These are phyloP conservation scores for Temnothorax longispinosus DNA, from an alignment of 1,140 invertebrate species.

Conservation along the genomic window DNA sequence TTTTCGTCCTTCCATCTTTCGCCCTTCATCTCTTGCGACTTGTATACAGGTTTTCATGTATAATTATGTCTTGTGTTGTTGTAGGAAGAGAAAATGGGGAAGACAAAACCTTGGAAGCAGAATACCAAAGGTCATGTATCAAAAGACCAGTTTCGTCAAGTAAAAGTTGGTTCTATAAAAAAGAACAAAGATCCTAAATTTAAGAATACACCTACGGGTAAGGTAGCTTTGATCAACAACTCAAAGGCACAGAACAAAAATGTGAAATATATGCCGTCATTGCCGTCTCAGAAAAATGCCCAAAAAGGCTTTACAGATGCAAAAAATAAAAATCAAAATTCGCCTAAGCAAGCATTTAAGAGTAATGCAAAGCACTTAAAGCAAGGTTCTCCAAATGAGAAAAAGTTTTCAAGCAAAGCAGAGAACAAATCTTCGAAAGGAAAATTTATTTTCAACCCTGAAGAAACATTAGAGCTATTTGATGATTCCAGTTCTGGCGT, in stretches of 20 bases:
- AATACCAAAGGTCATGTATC: not conserved
- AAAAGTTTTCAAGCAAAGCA: not conserved
- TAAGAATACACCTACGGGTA: slow-evolving; percentile 67
- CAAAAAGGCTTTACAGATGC: not conserved
- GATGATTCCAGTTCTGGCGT: slow-evolving; percentile 52
- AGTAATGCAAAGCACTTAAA: not conserved
- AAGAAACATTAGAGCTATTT: slow-evolving; percentile 44
- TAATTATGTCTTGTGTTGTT: not conserved
- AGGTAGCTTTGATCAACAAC: slow-evolving; percentile 64
- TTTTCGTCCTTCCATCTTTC: not conserved
- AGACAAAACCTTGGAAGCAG: not conserved
- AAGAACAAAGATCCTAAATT: slow-evolving; percentile 70
- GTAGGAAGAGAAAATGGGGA: slow-evolving; percentile 42
- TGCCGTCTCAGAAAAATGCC: not conserved
- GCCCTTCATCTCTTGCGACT: not conserved
- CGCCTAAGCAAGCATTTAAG: not conserved
- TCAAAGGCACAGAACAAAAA: slow-evolving; percentile 5
- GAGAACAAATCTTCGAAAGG: slow-evolving; percentile 21
- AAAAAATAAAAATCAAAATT: slow-evolving; percentile 43
- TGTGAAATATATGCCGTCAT: not conserved
- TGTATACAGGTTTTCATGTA: not conserved
- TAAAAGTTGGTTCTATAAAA: slow-evolving; percentile 40
- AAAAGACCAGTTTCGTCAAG: not conserved
- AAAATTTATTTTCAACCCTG: not conserved
- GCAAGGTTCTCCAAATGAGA: not conserved